Percentiles rank a stretch among this genome's conserved stretches.
Evolutionary conservation across 2,888 invertebrate species (phyloP).

Genomic region (Capitulum mitella): DNA sequence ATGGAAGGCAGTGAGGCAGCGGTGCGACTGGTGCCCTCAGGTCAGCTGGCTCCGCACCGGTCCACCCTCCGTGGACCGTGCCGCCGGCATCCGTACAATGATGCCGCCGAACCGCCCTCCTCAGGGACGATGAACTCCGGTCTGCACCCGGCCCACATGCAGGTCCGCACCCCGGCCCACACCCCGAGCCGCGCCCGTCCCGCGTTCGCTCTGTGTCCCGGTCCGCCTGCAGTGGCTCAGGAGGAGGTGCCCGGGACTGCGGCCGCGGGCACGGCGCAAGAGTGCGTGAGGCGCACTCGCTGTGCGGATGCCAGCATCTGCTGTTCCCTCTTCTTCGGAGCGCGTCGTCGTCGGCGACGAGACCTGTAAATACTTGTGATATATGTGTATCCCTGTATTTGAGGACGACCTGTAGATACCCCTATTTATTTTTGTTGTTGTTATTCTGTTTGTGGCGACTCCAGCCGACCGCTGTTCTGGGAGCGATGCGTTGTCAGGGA

Average conservation of each 20-base stretch:
- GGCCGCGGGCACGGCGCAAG: no score
- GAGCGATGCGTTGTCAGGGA: no score
- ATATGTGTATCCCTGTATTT: not conserved
- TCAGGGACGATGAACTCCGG: not conserved
- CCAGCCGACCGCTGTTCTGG: no score
- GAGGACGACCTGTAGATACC: not conserved
- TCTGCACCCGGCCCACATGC: not conserved
- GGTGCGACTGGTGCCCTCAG: not conserved
- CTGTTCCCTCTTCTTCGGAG: not conserved
- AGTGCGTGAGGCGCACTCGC: no score
- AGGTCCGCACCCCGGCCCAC: no score
- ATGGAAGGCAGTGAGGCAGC: not conserved
- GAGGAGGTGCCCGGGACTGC: no score
- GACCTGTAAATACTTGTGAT: constrained; percentile 18
- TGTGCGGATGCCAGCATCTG: no score
- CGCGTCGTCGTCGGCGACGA: not conserved
- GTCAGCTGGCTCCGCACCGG: not conserved
- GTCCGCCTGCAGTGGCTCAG: no score
- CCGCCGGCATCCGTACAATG: not conserved
- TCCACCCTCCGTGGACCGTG: not conserved
- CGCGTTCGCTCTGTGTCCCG: no score
- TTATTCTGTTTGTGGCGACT: not conserved
- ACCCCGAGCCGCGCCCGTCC: no score
- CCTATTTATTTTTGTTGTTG: constrained; percentile 14
- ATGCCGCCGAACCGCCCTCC: not conserved